Percentiles rank a stretch among this genome's conserved stretches.
These are phyloP conservation scores for Ostrea edulis DNA, from an alignment of 1,140 invertebrate genomes.

Conservation along the genomic window DNA sequence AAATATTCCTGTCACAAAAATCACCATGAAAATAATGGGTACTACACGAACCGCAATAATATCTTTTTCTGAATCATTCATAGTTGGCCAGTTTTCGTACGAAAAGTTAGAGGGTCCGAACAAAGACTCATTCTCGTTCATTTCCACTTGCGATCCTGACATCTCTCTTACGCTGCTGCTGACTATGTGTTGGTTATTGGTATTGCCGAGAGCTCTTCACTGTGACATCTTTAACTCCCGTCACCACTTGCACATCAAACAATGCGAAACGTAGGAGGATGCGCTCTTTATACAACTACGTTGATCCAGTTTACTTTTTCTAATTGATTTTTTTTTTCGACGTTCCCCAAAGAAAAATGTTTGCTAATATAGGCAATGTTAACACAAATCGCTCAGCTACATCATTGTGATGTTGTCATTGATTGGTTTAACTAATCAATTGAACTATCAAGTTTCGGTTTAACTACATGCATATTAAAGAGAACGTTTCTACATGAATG, in stretches of 20 bases:
- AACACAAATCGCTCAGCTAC: neutral
- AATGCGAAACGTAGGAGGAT: neutral
- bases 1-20: constrained; percentile 90
- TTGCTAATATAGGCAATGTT: neutral
- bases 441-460: neutral
- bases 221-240: neutral
- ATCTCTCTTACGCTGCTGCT: neutral
- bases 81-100: neutral
- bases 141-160: constrained; percentile 6
- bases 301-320: neutral
- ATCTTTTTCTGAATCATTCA: constrained; percentile 6
- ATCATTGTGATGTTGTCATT: neutral
- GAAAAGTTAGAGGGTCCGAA: constrained; percentile 6
- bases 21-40: constrained; percentile 91
- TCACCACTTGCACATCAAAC: neutral
- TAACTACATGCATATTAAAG: no score
- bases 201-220: constrained; percentile 7
- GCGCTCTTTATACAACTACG: neutral
- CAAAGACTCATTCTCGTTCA: constrained; percentile 3
- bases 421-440: neutral
- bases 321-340: neutral
- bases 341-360: neutral
- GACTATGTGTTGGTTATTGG: constrained; percentile 1
- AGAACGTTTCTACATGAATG: no score
- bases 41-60: constrained; percentile 78